Evolutionary conservation across 1,140 invertebrate genomes (phyloP), one percentile per base, ranked within the genome.

Genomic region (Saccostrea glomerata): DNA sequence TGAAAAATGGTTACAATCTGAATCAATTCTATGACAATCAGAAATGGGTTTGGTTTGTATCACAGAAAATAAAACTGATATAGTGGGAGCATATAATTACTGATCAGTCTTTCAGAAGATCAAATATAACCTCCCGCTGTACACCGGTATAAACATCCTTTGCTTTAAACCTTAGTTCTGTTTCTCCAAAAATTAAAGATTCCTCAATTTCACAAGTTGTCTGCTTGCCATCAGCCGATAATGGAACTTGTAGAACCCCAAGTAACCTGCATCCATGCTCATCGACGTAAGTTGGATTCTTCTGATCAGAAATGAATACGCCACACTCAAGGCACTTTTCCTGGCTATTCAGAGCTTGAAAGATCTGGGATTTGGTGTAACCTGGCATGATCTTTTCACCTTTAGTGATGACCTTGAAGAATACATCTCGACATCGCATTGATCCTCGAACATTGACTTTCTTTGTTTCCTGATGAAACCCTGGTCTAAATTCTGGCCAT

Each of bases 161-260:
- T 11, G 86, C 88, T 55, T 47, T 58, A 54, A 89, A 58, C 60
- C 25, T 63, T 11, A 89, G 13, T 23, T 89, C 86, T 47, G 88
- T 89, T 15, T 86, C 88, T 23, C 88, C 88, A 85, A 89, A 89
- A 54, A 89, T 85, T 55, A 89, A n/a, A 11, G 86, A 70, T 84
- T 89, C 88, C 56, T 89, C 86, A 11, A 89, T 20, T n/a, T n/a
- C 56, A 84, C 13, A 17, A 9, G 9, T 4, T 60, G 55, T 82
- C 73, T 60, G n/a, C 17, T 73, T 36, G 20, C n/a, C 13, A 17
- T 36, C 55, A 30, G 54, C 13, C 11, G 56, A 25, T 58, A 87
- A 84, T 63, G 54, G 77, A 25, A 87, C 58, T 4, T 30, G 82
- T 30, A 84, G 58, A 25, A 63, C 12, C 17, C 86, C 82, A 66